A percentile compares a stretch with the other conserved stretches of the same genome.
Evolutionary conservation across 2,888 invertebrate genomes (phyloP).

Genomic region (Yponomeuta cagnagella): DNA sequence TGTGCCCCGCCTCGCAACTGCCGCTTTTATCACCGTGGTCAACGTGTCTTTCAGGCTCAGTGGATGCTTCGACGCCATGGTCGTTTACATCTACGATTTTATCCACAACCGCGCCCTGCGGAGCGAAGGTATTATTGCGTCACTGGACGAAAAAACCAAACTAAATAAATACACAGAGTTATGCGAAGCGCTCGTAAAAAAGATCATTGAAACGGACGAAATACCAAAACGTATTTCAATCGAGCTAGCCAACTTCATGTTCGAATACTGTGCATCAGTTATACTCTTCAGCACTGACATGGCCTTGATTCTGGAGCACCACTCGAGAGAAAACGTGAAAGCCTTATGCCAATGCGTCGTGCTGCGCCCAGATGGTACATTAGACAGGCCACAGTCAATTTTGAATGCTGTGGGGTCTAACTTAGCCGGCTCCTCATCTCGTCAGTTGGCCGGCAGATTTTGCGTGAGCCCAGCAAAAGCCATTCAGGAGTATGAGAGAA

Average conservation of each 20-base stretch:
- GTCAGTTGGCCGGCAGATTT: background rate
- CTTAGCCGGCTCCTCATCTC: background rate
- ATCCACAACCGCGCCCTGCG: background rate
- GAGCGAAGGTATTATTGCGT: too few species aligned
- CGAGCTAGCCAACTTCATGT: constrained; percentile 1
- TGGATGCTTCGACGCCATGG: background rate
- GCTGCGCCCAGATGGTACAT: background rate
- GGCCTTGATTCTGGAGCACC: background rate
- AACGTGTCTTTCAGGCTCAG: background rate
- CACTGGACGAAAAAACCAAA: background rate
- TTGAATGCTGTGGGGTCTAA: constrained; percentile 3
- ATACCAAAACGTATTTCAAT: background rate
- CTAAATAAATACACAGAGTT: background rate
- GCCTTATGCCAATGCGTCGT: background rate
- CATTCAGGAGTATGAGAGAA: background rate
- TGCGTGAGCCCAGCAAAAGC: background rate
- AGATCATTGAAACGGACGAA: background rate
- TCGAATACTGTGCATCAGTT: background rate
- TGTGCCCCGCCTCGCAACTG: constrained; percentile 3
- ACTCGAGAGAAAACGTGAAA: background rate
- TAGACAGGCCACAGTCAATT: constrained; percentile 5
- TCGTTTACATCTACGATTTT: background rate
- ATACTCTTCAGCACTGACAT: background rate
- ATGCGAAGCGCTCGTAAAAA: background rate
- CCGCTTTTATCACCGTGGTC: constrained; percentile 1